These are phyloP conservation scores for Bombus breviceps DNA, from an alignment of 1,140 invertebrate species.

Conservation along the genomic window DNA sequence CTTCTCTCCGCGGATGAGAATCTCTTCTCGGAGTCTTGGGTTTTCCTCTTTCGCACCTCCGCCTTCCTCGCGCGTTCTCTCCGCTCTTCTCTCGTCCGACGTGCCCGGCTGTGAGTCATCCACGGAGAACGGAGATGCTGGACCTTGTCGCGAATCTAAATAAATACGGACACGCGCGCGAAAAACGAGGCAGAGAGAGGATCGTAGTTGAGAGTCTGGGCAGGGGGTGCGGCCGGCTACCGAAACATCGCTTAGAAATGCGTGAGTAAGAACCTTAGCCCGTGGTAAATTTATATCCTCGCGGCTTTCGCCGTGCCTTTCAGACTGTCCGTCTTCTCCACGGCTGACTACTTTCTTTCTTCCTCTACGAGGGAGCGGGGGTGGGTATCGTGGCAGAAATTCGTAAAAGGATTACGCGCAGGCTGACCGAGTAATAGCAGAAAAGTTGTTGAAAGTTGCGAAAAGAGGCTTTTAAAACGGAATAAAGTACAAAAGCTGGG, in stretches of 20 bases:
- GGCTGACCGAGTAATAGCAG: no score
- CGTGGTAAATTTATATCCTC: slow-evolving; percentile 74
- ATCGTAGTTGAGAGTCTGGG: slow-evolving; percentile 3
- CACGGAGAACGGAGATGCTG: slow-evolving; percentile 60
- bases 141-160: slow-evolving; percentile 76
- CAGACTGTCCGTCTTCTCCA: background rate
- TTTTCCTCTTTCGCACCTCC: slow-evolving; percentile 18
- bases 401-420: no score
- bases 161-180: slow-evolving; percentile 70
- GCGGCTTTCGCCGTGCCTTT: slow-evolving; percentile 52
- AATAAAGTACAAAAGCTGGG: background rate
- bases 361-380: background rate
- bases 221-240: slow-evolving; percentile 60
- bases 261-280: slow-evolving; percentile 76
- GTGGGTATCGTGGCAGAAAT: no score
- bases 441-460: background rate
- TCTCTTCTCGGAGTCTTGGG: slow-evolving; percentile 16
- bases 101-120: slow-evolving; percentile 53
- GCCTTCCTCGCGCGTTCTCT: background rate
- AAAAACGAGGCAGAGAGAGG: slow-evolving; percentile 28
- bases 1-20: slow-evolving; percentile 14
- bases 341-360: no score
- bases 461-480: background rate
- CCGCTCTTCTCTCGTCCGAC: background rate
- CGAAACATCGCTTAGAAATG: slow-evolving; percentile 76